These are phyloP conservation scores for Sylvicola cinctus DNA, from an alignment of 2,888 invertebrate genomes.

Conservation along the genomic window DNA sequence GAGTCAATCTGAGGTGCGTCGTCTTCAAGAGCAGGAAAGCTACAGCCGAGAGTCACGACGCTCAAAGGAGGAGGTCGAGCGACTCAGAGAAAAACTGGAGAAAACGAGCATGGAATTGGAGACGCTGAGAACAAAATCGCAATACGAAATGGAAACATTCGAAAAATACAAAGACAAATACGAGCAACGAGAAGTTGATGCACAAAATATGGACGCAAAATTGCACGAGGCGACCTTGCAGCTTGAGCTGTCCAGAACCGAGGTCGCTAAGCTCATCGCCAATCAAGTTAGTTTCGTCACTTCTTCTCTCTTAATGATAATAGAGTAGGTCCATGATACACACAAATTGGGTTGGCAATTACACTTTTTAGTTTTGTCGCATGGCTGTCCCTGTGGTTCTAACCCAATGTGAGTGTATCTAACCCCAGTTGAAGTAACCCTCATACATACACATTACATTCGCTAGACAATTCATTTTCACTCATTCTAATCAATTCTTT, in stretches of 20 bases:
- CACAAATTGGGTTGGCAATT: background rate
- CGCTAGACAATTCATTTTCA: too few relatives aligned
- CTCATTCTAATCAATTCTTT: too few relatives aligned
- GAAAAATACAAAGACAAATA: conserved; percentile 58
- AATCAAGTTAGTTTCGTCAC: conserved; percentile 26
- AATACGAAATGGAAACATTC: conserved; percentile 48
- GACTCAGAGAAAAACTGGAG: conserved; percentile 58
- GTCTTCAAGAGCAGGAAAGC: conserved; percentile 62
- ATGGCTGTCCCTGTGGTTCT: too few relatives aligned
- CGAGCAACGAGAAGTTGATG: conserved; percentile 50
- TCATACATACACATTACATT: too few relatives aligned
- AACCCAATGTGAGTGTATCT: too few relatives aligned
- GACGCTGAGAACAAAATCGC: conserved; percentile 59
- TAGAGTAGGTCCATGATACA: background rate
- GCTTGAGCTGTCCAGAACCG: conserved; percentile 57
- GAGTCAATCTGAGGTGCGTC: conserved; percentile 57
- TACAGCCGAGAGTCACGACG: conserved; percentile 60
- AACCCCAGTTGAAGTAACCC: too few relatives aligned
- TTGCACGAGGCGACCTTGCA: conserved; percentile 64
- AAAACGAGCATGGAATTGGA: conserved; percentile 65
- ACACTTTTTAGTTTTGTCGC: conserved; percentile 1
- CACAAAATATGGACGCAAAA: conserved; percentile 55
- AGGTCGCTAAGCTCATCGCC: conserved; percentile 50
- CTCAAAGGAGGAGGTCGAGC: conserved; percentile 61
- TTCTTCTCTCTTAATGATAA: background rate